phyloP scores from a whole-genome alignment of 2,113 vertebrate species.

The Pholis gunnellus region DNA sequence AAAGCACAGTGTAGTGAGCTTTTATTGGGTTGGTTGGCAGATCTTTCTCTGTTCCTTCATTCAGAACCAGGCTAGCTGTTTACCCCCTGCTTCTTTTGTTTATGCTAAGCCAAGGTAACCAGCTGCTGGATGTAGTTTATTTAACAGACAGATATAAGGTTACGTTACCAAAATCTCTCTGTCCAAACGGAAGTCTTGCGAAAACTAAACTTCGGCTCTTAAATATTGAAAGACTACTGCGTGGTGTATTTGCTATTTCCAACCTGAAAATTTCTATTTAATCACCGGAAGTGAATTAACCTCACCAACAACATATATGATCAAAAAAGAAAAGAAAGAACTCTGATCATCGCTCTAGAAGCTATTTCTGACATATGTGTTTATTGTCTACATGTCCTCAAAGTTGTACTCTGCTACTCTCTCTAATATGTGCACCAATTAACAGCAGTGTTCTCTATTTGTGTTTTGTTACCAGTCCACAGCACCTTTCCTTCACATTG shows the following conservation, averaged over 20 bases:
- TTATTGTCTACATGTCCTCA: neutral
- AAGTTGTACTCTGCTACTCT: neutral
- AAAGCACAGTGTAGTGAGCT: neutral
- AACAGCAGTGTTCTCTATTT: neutral
- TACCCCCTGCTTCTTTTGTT: neutral
- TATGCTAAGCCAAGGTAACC: neutral
- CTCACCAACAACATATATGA: neutral
- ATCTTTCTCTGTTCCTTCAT: neutral
- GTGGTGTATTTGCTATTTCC: neutral
- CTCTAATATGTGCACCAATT: neutral
- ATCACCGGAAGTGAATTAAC: neutral
- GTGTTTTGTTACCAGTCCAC: constrained; percentile 86
- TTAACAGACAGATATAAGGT: neutral
- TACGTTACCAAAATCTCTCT: neutral
- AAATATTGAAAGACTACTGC: neutral
- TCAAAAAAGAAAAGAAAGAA: neutral
- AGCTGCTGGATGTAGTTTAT: neutral
- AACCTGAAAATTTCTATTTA: neutral
- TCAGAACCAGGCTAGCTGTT: neutral
- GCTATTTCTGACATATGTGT: neutral
- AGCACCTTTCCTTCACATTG: constrained; percentile 94
- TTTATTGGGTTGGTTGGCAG: neutral
- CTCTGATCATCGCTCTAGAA: neutral
- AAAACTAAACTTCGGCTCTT: neutral
- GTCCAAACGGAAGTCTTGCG: neutral